A percentile compares a stretch with the other conserved stretches of the same genome.
Conservation (phyloP, 2,888 invertebrate genomes). For the Tenthredo distinguenda region DNA sequence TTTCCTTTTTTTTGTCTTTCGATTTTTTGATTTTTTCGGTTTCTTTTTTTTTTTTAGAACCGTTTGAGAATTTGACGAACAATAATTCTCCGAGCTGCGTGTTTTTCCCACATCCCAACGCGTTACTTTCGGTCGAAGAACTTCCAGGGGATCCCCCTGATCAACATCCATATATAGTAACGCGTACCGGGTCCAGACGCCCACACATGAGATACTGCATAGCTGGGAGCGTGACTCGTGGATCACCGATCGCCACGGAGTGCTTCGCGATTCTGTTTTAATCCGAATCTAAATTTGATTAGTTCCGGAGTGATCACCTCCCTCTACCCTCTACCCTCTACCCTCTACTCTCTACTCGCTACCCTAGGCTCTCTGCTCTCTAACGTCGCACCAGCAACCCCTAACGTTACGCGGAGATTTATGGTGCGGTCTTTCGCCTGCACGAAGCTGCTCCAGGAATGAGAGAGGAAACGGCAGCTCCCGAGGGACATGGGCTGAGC, state of each 20-base stretch:
- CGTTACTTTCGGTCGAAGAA: slow-evolving; percentile 9
- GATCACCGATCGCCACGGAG: slow-evolving; percentile 9
- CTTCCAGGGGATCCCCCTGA: background rate
- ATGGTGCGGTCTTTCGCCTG: slow-evolving; percentile 66
- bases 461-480: slow-evolving; percentile 62
- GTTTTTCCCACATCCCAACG: background rate
- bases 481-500: slow-evolving; percentile 62
- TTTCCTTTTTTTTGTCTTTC: background rate
- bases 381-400: slow-evolving; percentile 40
- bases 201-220: slow-evolving; percentile 11
- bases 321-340: slow-evolving; percentile 31
- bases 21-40: background rate
- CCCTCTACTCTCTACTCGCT: too few species aligned
- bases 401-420: slow-evolving; percentile 70
- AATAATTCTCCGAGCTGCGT: background rate
- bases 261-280: slow-evolving; percentile 58
- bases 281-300: slow-evolving; percentile 74
- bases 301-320: slow-evolving; percentile 65
- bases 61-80: background rate
- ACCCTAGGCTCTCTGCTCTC: slow-evolving; percentile 53
- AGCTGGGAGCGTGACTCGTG: slow-evolving; percentile 20
- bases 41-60: background rate
- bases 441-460: slow-evolving; percentile 47
- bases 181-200: background rate
- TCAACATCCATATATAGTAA: slow-evolving; percentile 1